Evolutionary conservation across 2,113 vertebrate genomes (phyloP).

Genomic region (Cervus canadensis): DNA sequence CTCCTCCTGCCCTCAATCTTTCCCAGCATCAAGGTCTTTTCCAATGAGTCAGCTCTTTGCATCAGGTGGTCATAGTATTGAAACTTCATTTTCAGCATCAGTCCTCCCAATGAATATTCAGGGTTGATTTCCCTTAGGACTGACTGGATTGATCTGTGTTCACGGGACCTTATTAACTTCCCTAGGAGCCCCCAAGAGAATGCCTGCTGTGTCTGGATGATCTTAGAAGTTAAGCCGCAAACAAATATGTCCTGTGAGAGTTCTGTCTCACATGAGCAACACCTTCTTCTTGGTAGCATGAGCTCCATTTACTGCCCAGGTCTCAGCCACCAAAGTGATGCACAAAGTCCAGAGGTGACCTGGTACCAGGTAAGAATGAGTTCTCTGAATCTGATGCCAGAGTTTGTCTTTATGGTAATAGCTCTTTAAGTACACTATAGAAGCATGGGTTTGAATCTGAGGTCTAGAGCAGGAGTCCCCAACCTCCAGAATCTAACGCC

Average conservation of each 20-base stretch:
- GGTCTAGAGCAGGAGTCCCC: neutral
- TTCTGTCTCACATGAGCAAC: neutral
- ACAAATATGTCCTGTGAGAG: constrained; percentile 65
- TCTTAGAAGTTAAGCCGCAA: constrained; percentile 81
- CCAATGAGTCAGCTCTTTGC: neutral
- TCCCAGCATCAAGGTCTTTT: neutral
- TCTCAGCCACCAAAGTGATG: constrained; percentile 72
- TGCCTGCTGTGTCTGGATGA: constrained; percentile 73
- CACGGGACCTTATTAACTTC: neutral
- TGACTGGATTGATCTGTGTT: neutral
- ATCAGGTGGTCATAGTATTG: neutral
- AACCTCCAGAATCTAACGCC: neutral
- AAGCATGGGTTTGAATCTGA: neutral
- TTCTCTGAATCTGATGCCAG: neutral
- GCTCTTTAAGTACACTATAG: neutral
- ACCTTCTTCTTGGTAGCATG: constrained; percentile 57
- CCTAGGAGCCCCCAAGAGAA: constrained; percentile 29
- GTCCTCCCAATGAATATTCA: neutral
- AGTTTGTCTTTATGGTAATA: neutral
- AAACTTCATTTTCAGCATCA: neutral
- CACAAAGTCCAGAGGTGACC: constrained; percentile 65
- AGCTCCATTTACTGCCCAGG: constrained; percentile 84
- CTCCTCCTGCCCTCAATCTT: neutral
- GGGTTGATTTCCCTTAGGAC: neutral
- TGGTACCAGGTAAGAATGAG: constrained; percentile 88